Percentiles rank a stretch among this genome's conserved stretches.
Evolutionary conservation across 2,888 invertebrate species (phyloP).

Genomic region (Lymantria dispar): DNA sequence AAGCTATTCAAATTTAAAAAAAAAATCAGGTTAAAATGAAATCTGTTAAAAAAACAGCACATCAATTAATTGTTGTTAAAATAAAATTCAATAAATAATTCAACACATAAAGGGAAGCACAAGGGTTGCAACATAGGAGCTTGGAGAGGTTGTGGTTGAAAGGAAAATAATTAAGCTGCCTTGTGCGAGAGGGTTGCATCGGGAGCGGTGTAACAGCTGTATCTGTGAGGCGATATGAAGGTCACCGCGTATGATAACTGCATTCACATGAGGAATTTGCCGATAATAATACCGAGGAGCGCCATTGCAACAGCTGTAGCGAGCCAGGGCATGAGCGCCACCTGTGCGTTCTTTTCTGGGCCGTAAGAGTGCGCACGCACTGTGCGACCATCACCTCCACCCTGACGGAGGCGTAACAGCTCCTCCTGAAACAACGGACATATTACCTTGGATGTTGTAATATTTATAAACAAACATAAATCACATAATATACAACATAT

Average conservation of each 20-base stretch:
- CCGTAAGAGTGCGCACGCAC: conserved; percentile 68
- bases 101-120: conserved; percentile 15
- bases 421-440: conserved; percentile 79
- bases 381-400: conserved; percentile 57
- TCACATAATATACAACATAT: too few species aligned
- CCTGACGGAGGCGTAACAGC: conserved; percentile 83
- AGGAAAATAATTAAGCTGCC: conserved; percentile 48
- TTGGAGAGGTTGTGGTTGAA: conserved; percentile 21
- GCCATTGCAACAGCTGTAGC: conserved; percentile 86
- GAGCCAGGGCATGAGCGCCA: conserved; percentile 84
- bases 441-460: not conserved
- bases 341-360: conserved; percentile 83
- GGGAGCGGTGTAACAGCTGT: conserved; percentile 64
- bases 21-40: too few species aligned
- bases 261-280: conserved; percentile 92
- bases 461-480: not conserved
- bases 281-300: conserved; percentile 88
- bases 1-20: not conserved
- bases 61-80: not conserved
- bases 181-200: conserved; percentile 49
- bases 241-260: conserved; percentile 45
- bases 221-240: conserved; percentile 51
- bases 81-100: not conserved
- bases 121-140: conserved; percentile 23
- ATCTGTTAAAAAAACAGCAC: too few species aligned